phyloP scores from a whole-genome alignment of 2,797 vertebrate genomes.

The Oryzias dopingdopingensis region DNA sequence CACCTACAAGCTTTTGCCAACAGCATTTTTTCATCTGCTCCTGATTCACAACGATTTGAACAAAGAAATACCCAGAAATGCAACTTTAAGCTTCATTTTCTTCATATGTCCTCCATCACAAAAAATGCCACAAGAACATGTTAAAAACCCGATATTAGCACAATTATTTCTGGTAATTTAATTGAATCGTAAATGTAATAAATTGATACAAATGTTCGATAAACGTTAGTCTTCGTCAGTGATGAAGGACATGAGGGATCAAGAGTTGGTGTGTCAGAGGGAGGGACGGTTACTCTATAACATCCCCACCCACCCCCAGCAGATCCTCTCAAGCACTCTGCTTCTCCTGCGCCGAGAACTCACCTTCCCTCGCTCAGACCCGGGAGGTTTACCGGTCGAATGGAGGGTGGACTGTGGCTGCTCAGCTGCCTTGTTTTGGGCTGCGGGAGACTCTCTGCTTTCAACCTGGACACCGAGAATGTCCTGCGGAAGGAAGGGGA shows the following conservation, averaged over 20 bases:
- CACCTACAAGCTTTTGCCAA: too few species aligned
- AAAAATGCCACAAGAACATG: too few species aligned
- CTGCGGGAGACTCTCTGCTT: constrained; percentile 66
- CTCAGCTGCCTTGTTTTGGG: constrained; percentile 40
- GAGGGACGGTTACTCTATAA: constrained; percentile 52
- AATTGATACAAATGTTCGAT: too few species aligned
- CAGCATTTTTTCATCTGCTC: too few species aligned
- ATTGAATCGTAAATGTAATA: too few species aligned
- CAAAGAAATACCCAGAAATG: too few species aligned
- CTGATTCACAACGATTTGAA: too few species aligned
- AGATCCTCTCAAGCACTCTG: constrained; percentile 18
- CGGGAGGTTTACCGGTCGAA: constrained; percentile 8
- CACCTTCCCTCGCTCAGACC: constrained; percentile 3
- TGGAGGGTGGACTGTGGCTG: constrained; percentile 53
- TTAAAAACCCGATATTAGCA: too few species aligned
- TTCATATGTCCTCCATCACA: too few species aligned
- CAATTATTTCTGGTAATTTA: too few species aligned
- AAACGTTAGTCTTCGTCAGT: neutral
- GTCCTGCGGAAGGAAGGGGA: constrained; percentile 79
- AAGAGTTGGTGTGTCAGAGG: constrained; percentile 37
- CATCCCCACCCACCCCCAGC: constrained; percentile 8
- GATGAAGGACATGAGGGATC: neutral
- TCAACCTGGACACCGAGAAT: constrained; percentile 85
- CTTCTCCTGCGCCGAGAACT: constrained; percentile 21
- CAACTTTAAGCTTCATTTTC: too few species aligned